phyloP scores from a whole-genome alignment of 1,140 invertebrate species.

The Carposina sasakii region DNA sequence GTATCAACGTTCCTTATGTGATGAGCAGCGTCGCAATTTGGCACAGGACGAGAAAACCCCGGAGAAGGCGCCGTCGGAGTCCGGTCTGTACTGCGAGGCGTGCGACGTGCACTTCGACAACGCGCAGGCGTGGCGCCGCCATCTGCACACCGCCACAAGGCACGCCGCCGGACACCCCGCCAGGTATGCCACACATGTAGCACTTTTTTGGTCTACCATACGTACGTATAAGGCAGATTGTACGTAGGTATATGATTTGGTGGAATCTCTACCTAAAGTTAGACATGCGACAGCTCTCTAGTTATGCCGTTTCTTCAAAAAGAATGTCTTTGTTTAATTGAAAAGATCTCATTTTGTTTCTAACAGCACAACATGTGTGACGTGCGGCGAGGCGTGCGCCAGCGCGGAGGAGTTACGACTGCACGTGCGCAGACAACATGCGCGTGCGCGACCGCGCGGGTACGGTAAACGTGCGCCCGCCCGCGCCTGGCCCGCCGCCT shows the following conservation, averaged over 20 bases:
- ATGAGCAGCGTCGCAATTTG: no score
- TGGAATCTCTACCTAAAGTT: constrained; percentile 11
- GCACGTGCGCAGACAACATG: constrained; percentile 39
- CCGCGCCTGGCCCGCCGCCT: constrained; percentile 35
- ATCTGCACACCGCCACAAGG: constrained; percentile 55
- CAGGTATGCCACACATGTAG: no score
- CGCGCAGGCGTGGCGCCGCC: constrained; percentile 44
- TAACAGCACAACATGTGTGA: constrained; percentile 39
- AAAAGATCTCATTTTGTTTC: no score
- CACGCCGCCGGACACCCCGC: no score
- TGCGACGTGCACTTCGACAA: constrained; percentile 54
- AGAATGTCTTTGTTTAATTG: no score
- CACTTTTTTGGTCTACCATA: no score
- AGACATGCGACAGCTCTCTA: constrained; percentile 5
- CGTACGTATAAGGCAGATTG: no score
- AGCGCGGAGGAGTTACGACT: constrained; percentile 35
- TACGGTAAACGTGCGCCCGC: constrained; percentile 34
- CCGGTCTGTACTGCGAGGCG: constrained; percentile 40
- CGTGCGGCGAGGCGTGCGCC: constrained; percentile 43
- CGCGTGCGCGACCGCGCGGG: constrained; percentile 34
- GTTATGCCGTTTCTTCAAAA: constrained; percentile 3
- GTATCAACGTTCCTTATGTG: no score
- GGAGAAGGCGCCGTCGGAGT: no score
- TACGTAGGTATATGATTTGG: no score
- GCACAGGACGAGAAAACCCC: no score